phyloP scores from a whole-genome alignment of 2,888 invertebrate genomes.

The Eumacrocentrus americanus region DNA sequence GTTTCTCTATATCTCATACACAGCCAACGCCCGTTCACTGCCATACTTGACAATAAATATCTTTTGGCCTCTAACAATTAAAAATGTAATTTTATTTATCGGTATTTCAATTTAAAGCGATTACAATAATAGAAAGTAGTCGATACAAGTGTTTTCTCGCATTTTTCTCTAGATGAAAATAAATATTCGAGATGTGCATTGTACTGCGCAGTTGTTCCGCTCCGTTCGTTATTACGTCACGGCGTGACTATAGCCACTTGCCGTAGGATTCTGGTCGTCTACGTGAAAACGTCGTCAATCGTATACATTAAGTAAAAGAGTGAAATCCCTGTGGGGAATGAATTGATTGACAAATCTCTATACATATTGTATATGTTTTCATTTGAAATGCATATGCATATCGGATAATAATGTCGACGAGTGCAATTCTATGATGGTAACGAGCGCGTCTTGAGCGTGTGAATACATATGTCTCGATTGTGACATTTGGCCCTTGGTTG shows the following conservation, averaged over 20 bases:
- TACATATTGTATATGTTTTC: slow-evolving; percentile 7
- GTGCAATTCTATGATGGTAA: neutral
- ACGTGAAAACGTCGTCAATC: slow-evolving; percentile 19
- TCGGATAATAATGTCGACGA: neutral
- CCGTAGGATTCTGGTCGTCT: slow-evolving; percentile 19
- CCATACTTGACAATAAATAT: too few relatives aligned
- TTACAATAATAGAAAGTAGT: too few relatives aligned
- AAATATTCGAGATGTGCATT: slow-evolving; percentile 12
- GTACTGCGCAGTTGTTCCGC: slow-evolving; percentile 38
- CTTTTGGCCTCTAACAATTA: too few relatives aligned
- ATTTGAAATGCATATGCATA: neutral
- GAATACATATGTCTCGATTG: slow-evolving; percentile 1
- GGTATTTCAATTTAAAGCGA: too few relatives aligned
- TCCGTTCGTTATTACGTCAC: slow-evolving; percentile 35
- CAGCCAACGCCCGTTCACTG: too few relatives aligned
- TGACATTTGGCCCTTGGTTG: neutral
- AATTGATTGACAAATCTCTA: slow-evolving; percentile 19
- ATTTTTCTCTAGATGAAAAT: neutral
- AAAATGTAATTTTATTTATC: too few relatives aligned
- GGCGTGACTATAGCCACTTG: slow-evolving; percentile 34
- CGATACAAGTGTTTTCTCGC: neutral
- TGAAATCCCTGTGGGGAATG: slow-evolving; percentile 25
- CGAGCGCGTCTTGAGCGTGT: slow-evolving; percentile 16
- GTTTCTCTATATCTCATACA: too few relatives aligned
- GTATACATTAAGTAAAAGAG: slow-evolving; percentile 18